phyloP scores from a whole-genome alignment of 2,113 vertebrate genomes.

The Dolichotis patagonum region DNA sequence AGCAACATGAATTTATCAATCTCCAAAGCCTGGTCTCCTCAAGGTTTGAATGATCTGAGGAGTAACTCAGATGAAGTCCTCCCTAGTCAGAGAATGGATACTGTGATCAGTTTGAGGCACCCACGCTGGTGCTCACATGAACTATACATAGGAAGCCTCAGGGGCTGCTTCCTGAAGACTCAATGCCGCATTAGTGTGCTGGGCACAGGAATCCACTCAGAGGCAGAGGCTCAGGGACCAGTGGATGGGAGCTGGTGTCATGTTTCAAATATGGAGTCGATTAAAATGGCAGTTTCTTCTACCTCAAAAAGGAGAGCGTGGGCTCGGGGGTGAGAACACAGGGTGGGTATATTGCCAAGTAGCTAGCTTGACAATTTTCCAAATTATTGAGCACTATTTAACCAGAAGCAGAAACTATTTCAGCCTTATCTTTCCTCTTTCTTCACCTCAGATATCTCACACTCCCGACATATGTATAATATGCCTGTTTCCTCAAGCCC shows the following conservation, averaged over 20 bases:
- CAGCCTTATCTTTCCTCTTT: not conserved
- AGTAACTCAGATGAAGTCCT: slow-evolving; percentile 72
- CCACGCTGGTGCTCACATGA: slow-evolving; percentile 24
- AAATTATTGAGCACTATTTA: not conserved
- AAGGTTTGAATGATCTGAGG: slow-evolving; percentile 61
- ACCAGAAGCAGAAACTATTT: not conserved
- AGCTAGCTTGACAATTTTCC: not conserved
- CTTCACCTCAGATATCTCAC: not conserved
- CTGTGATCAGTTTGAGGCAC: not conserved
- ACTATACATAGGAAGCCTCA: not conserved
- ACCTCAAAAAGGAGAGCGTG: not conserved
- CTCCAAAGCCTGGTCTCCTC: slow-evolving; percentile 16
- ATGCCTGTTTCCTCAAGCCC: not conserved
- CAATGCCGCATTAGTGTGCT: not conserved
- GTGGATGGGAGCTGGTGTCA: not conserved
- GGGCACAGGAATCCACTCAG: not conserved
- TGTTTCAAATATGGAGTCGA: slow-evolving; percentile 84
- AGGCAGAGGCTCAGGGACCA: slow-evolving; percentile 61
- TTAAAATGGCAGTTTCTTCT: slow-evolving; percentile 80
- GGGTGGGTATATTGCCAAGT: not conserved
- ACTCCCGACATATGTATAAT: not conserved
- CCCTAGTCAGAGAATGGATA: not conserved
- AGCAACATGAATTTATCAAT: slow-evolving; percentile 64
- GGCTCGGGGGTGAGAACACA: not conserved
- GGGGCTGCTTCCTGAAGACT: slow-evolving; percentile 32